Base-by-base conservation (phyloP, 2,113 vertebrate genomes). In the Pomatostomus ruficeps region DNA sequence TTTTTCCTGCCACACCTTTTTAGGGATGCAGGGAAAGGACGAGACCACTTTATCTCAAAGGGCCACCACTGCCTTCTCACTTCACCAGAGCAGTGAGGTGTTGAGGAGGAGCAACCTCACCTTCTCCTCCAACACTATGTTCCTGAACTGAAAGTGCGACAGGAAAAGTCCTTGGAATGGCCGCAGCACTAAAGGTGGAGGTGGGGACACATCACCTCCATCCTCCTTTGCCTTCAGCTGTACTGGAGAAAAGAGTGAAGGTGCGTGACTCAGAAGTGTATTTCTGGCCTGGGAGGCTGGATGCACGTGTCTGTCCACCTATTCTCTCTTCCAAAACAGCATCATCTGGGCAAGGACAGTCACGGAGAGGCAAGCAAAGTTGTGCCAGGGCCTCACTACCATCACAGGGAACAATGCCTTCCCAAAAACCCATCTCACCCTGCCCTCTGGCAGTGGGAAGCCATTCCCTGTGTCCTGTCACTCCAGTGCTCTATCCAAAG, bases 331-430 rank as follows among this genome's bases (percentile, higher is more conserved):
- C 48, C 76, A 48, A 19, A 80, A 49, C 10, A 16, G n/a, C 62
- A 62, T 24, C 51, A 35, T 10, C 21, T 18, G 28, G 59, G 24
- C 31, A 66, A 25, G 25, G n/a, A 72, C 43, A 68, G 48, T 3
- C 28, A n/a, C 0, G 0, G 24, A 52, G 52, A 40, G 55, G 26
- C n/a, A 46, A 51, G 21, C 12, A 52, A 43, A 51, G 36, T 1
- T 36, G 10, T 43, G 31, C 57, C 57, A 63, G 29, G n/a, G 9
- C 21, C 48, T 31, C 35, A 22, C 9, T 20, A 46, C n/a, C 16
- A 12, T 26, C 36, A 12, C 14, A 36, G 25, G 5, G 7, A 63
- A 17, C 7, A 22, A 57, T 33, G 42, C 49, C 42, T 72, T 36
- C 49, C 31, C 25, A 42, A 6, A 5, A 49, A 26, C 25, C 49